A percentile compares a stretch with the other conserved stretches of the same genome.
Conservation (phyloP, 1,140 invertebrate genomes). For the Lepidurus couesii region DNA sequence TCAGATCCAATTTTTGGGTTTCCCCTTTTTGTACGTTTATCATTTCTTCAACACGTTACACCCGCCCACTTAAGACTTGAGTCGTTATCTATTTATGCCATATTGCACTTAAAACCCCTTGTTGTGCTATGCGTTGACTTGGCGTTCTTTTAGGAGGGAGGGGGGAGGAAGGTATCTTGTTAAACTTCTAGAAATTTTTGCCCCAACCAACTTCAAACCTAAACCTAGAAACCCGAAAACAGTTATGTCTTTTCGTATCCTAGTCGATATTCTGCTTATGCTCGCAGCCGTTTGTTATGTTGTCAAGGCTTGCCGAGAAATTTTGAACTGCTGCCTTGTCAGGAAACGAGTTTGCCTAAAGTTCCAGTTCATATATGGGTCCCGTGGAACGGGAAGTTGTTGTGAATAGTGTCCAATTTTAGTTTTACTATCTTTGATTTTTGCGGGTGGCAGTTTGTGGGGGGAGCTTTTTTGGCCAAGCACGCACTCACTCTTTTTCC, state of each 20-base stretch:
- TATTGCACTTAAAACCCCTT: not conserved
- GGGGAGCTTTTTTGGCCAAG: too few species aligned
- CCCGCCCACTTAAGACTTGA: slow-evolving; percentile 3
- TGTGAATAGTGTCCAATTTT: not conserved
- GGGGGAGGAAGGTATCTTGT: too few species aligned
- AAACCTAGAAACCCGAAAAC: too few species aligned
- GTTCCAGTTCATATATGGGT: not conserved
- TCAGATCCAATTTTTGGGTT: not conserved
- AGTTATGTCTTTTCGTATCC: not conserved
- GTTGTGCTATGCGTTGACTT: slow-evolving; percentile 8
- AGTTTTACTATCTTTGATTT: not conserved
- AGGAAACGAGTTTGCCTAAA: not conserved
- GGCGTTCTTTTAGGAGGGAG: too few species aligned
- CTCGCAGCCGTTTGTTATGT: not conserved
- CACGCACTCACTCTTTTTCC: too few species aligned
- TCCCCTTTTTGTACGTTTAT: not conserved
- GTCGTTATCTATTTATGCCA: slow-evolving; percentile 16
- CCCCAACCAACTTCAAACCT: too few species aligned
- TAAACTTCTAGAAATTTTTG: too few species aligned
- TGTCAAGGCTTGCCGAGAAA: not conserved
- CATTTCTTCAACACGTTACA: not conserved
- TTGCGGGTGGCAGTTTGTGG: too few species aligned
- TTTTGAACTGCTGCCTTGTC: not conserved
- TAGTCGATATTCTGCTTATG: slow-evolving; percentile 16
- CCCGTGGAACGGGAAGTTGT: not conserved